Conservation (phyloP, 1,140 invertebrate genomes). For the Eurytemora carolleeae region DNA sequence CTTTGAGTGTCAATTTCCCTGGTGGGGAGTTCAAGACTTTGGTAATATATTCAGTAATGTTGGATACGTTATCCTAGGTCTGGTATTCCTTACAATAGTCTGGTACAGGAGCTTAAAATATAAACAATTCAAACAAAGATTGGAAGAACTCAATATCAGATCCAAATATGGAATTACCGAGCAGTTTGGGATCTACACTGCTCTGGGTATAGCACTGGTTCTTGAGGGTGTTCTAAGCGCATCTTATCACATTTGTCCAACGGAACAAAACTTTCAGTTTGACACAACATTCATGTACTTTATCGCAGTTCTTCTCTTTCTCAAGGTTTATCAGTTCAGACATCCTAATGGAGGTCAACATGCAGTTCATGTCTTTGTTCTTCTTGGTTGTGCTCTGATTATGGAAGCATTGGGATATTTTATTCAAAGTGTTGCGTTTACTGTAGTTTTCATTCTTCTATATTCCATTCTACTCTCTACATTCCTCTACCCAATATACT, state of each 20-base stretch:
- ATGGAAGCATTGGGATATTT: conserved; percentile 47
- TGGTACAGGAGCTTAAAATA: conserved; percentile 14
- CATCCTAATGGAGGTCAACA: conserved; percentile 76
- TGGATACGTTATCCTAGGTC: conserved; percentile 61
- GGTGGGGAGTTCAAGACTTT: conserved; percentile 50
- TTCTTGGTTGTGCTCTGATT: conserved; percentile 55
- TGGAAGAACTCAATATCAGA: not conserved
- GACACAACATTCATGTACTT: conserved; percentile 86
- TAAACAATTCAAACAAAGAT: conserved; percentile 12
- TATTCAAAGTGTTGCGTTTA: conserved; percentile 31
- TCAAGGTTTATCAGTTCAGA: conserved; percentile 70
- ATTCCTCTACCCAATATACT: not conserved
- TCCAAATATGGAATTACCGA: conserved; percentile 51
- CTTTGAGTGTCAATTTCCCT: conserved; percentile 63
- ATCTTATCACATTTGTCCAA: conserved; percentile 75
- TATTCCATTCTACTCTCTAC: conserved; percentile 53
- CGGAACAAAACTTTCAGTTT: conserved; percentile 73
- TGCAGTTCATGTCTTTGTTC: conserved; percentile 56
- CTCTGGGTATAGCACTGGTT: conserved; percentile 61
- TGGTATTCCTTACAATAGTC: conserved; percentile 32
- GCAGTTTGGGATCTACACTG: conserved; percentile 69
- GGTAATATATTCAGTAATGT: conserved; percentile 76
- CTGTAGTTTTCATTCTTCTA: conserved; percentile 48
- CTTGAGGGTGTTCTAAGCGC: conserved; percentile 71
- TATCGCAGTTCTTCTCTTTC: conserved; percentile 61